Percentiles rank a stretch among this genome's conserved stretches.
Conservation (phyloP, 1,140 invertebrate species). For the Pseudomyrmex pallidus region DNA sequence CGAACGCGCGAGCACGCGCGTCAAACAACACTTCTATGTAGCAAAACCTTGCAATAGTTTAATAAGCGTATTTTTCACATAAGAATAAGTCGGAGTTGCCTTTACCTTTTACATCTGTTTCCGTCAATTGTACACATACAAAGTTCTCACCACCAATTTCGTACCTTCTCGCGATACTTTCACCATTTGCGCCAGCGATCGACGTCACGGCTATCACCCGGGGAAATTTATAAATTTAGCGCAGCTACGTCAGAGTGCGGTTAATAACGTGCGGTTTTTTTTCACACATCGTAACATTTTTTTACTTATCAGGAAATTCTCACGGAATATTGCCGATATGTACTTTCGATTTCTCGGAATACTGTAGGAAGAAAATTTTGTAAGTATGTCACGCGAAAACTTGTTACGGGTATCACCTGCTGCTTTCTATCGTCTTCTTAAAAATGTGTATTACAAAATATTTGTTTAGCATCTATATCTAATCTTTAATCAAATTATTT, state of each 20-base stretch:
- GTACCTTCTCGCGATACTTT: slow-evolving; percentile 26
- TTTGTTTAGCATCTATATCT: too few species aligned
- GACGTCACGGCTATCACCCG: slow-evolving; percentile 12
- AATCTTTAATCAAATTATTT: too few species aligned
- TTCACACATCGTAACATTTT: slow-evolving; percentile 11
- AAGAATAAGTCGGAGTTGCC: not conserved
- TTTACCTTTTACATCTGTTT: not conserved
- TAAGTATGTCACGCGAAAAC: not conserved
- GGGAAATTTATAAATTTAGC: slow-evolving; percentile 40
- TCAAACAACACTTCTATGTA: not conserved
- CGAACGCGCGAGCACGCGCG: not conserved
- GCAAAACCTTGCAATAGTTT: not conserved
- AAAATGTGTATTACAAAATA: too few species aligned
- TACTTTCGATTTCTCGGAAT: not conserved
- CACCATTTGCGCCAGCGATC: slow-evolving; percentile 45
- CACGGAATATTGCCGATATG: slow-evolving; percentile 13
- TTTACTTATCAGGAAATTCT: not conserved
- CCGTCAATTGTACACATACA: not conserved
- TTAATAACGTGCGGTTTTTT: slow-evolving; percentile 19
- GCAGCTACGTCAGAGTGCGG: slow-evolving; percentile 8
- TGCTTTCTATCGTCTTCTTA: too few species aligned
- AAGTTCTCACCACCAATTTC: slow-evolving; percentile 20
- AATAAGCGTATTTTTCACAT: too few species aligned
- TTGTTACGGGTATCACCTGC: too few species aligned
- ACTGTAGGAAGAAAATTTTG: not conserved